Conservation (phyloP, 2,797 vertebrate genomes). For the Kryptolebias ocellatus region DNA sequence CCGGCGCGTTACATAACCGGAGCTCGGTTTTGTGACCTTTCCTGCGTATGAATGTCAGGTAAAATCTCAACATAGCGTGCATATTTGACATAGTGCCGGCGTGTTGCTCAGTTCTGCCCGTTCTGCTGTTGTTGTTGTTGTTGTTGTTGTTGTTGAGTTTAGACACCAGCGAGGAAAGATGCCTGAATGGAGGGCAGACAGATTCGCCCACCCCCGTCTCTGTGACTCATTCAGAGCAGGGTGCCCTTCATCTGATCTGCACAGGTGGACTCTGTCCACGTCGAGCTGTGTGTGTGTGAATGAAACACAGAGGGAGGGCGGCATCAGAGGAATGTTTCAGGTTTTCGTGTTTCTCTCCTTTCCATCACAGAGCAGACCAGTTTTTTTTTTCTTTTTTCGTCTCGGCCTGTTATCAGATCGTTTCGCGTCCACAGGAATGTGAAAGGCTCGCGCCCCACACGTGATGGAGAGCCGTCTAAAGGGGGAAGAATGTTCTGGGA, state of each 20-base stretch:
- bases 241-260: constrained; percentile 52
- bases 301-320: constrained; percentile 6
- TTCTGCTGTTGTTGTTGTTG: no score
- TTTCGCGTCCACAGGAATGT: constrained; percentile 60
- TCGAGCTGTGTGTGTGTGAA: constrained; percentile 12
- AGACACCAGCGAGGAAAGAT: constrained; percentile 19
- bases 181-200: neutral
- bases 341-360: constrained; percentile 20
- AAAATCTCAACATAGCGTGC: constrained; percentile 57
- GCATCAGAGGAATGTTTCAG: constrained; percentile 31
- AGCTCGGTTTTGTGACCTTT: constrained; percentile 14
- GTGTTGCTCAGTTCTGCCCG: constrained; percentile 28
- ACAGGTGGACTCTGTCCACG: constrained; percentile 65
- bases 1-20: constrained; percentile 58
- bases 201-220: constrained; percentile 40
- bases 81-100: constrained; percentile 61
- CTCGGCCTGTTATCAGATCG: constrained; percentile 53
- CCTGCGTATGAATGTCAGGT: constrained; percentile 50
- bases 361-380: neutral
- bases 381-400: constrained; percentile 4
- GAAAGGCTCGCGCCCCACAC: constrained; percentile 43
- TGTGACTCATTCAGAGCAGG: constrained; percentile 69
- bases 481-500: constrained; percentile 52
- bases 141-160: no score
- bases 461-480: constrained; percentile 37